Conservation (phyloP, 2,888 invertebrate species). For the Balanococcus diminutus region DNA sequence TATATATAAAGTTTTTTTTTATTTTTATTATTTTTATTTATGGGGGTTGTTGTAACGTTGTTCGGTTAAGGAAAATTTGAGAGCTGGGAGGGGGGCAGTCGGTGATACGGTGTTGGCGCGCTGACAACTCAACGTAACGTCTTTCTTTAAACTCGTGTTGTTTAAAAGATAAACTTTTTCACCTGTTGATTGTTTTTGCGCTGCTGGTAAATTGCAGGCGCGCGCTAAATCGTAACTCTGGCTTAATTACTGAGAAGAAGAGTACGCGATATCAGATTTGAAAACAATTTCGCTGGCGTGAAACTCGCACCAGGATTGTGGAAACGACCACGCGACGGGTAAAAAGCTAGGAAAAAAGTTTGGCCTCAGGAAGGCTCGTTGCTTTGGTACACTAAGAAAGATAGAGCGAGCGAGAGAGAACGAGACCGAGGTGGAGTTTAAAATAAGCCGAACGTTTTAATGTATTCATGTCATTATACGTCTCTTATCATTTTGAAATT, state of each 20-base stretch:
- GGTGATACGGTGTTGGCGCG: not conserved
- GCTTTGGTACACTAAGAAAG: not conserved
- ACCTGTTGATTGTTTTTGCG: constrained; percentile 28
- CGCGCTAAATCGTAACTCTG: not conserved
- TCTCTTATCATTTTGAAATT: constrained; percentile 55
- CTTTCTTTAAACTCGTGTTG: not conserved
- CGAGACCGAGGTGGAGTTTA: not conserved
- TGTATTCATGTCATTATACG: constrained; percentile 41
- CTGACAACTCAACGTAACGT: constrained; percentile 31
- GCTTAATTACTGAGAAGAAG: not conserved
- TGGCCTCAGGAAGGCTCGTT: not conserved
- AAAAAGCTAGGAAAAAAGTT: not conserved
- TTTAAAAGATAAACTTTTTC: constrained; percentile 36
- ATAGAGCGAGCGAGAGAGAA: not conserved
- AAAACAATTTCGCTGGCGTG: not conserved
- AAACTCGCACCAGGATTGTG: not conserved
- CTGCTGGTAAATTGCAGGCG: not conserved
- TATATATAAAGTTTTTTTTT: not conserved
- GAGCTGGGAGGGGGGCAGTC: not conserved
- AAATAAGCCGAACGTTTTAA: constrained; percentile 36
- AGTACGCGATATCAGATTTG: not conserved
- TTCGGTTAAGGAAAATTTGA: not conserved
- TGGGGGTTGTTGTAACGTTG: not conserved
- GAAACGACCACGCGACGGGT: not conserved
- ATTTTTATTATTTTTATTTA: constrained; percentile 8